Evolutionary conservation across 1,140 invertebrate species (phyloP).

Genomic region (Leptestheria dahalacensis): DNA sequence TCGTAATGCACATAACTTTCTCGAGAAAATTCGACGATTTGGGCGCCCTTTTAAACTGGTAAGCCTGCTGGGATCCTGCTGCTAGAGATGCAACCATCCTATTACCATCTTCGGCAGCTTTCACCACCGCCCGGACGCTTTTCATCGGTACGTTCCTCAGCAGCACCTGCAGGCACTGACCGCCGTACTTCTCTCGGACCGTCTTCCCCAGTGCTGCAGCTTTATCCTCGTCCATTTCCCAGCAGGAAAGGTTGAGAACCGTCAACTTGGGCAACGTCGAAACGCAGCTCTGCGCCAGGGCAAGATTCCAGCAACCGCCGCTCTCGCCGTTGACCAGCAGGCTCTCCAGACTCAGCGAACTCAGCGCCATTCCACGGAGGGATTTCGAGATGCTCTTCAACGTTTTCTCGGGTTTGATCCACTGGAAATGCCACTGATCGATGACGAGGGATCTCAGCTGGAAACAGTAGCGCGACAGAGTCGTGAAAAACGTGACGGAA

Average conservation of each 20-base stretch:
- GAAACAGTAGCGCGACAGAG: constrained; percentile 25
- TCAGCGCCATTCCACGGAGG: constrained; percentile 3
- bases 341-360: constrained; percentile 6
- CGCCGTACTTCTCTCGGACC: constrained; percentile 9
- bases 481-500: constrained; percentile 30
- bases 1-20: constrained; percentile 13
- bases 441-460: constrained; percentile 8
- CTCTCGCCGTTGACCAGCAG: background rate
- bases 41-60: constrained; percentile 5
- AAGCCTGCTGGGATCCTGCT: background rate
- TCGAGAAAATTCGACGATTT: constrained; percentile 8
- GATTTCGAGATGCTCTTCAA: constrained; percentile 13
- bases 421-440: constrained; percentile 14
- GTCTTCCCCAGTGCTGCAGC: constrained; percentile 10
- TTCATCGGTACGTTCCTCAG: constrained; percentile 3
- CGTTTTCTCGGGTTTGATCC: constrained; percentile 12
- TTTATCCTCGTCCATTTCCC: constrained; percentile 5
- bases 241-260: background rate
- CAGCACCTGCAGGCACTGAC: constrained; percentile 2
- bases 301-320: background rate
- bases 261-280: constrained; percentile 9
- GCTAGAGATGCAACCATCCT: background rate
- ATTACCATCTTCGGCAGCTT: constrained; percentile 6
- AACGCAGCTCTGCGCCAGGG: background rate
- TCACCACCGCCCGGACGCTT: constrained; percentile 2